Conservation (phyloP, 2,113 vertebrate genomes). For the Stomatorhinus ivindoensis region DNA sequence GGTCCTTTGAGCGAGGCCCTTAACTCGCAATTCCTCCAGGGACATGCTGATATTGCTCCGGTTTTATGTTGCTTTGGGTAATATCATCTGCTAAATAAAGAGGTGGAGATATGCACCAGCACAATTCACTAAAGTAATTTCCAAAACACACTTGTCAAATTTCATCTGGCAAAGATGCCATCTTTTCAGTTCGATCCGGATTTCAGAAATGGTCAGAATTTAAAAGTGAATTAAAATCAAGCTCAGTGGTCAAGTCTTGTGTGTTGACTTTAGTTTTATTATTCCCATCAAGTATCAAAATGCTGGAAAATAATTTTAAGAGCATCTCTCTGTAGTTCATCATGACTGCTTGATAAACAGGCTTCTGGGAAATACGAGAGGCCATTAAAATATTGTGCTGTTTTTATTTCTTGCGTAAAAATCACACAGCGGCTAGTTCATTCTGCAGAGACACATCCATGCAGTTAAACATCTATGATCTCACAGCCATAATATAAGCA, state of each 20-base stretch:
- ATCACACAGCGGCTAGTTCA: conserved; percentile 88
- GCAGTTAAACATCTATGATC: conserved; percentile 87
- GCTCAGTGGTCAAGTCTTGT: neutral
- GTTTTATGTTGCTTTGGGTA: neutral
- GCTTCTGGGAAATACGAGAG: conserved; percentile 28
- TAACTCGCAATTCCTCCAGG: neutral
- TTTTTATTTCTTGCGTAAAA: conserved; percentile 93
- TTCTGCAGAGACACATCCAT: conserved; percentile 88
- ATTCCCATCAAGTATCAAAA: conserved; percentile 18
- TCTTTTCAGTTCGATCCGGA: neutral
- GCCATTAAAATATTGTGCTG: conserved; percentile 83
- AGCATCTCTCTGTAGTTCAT: conserved; percentile 9
- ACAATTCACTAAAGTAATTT: neutral
- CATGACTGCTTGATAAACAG: neutral
- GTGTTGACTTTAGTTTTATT: conserved; percentile 13
- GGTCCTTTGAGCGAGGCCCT: neutral
- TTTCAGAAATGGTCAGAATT: neutral
- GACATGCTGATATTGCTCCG: neutral
- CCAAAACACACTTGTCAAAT: neutral
- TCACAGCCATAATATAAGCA: conserved; percentile 84
- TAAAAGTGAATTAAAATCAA: conserved; percentile 1
- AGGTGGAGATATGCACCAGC: neutral
- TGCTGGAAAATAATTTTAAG: conserved; percentile 11
- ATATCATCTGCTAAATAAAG: neutral
- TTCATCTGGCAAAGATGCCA: neutral